Percentiles rank a stretch among this genome's conserved stretches.
phyloP scores from a whole-genome alignment of 2,888 invertebrate genomes.

The Prostheceraeus crozeri region DNA sequence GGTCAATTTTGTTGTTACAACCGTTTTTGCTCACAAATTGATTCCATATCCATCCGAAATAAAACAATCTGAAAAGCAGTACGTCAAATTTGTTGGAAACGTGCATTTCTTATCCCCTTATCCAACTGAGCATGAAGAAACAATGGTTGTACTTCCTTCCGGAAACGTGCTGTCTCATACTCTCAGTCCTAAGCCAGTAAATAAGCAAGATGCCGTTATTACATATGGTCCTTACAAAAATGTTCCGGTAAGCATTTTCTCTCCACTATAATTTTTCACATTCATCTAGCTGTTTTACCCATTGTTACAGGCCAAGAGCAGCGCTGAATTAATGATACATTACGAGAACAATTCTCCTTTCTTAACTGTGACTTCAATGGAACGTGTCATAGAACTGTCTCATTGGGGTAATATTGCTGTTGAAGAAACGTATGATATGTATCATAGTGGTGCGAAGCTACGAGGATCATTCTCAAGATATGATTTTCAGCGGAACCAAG shows the following conservation, averaged over 20 bases:
- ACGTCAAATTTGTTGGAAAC: slow-evolving; percentile 77
- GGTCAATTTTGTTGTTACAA: slow-evolving; percentile 32
- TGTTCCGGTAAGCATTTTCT: slow-evolving; percentile 56
- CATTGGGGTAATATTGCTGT: slow-evolving; percentile 99
- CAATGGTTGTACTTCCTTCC: slow-evolving; percentile 69
- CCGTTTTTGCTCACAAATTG: slow-evolving; percentile 33
- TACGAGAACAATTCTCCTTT: slow-evolving; percentile 94
- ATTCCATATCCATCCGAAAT: slow-evolving; percentile 85
- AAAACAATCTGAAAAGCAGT: slow-evolving; percentile 82
- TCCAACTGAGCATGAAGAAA: slow-evolving; percentile 70
- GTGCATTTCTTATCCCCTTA: slow-evolving; percentile 78
- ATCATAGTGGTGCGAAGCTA: slow-evolving; percentile 82
- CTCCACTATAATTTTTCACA: background rate
- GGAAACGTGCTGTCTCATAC: slow-evolving; percentile 64
- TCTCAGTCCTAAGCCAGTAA: slow-evolving; percentile 49
- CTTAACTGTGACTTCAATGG: slow-evolving; percentile 77
- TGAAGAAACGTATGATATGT: slow-evolving; percentile 82
- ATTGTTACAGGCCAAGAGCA: slow-evolving; percentile 35
- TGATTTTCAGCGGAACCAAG: slow-evolving; percentile 86
- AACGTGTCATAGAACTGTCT: slow-evolving; percentile 83
- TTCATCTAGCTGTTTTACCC: slow-evolving; percentile 27
- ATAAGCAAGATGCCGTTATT: slow-evolving; percentile 71
- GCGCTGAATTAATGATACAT: slow-evolving; percentile 70
- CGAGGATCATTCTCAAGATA: slow-evolving; percentile 92
- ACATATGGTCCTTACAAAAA: slow-evolving; percentile 81